Base-by-base conservation (phyloP, 2,888 invertebrate species). In the Sepioteuthis lessoniana region DNA sequence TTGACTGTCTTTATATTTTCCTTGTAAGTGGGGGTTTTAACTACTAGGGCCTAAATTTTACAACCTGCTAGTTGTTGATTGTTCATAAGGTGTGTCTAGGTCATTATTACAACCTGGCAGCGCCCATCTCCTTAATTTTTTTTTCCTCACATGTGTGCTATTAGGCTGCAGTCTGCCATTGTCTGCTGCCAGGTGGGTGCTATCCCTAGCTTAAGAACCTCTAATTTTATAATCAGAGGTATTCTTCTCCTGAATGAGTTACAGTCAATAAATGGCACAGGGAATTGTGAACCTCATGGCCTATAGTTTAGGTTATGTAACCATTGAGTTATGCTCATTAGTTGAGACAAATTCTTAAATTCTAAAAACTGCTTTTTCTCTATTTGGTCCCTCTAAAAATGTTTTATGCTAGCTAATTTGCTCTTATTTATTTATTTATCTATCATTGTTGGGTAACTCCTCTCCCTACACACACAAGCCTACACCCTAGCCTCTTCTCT, bases 101-200 rank as follows among this genome's bases (percentile, higher is more conserved):
- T 76, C n/a, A 76, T 35, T 76, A 76, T 76, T 76, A n/a, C 76
- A 76, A 76, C 76, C 76, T 76, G 76, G 76, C 76, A 76, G 76
- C 13, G 4, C 76, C 76, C 76, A 76, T 76, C 16, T 76, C 1
- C 76, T 76, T 4, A n/a, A 10, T n/a, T n/a, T 35, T 76, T 35
- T 76, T 35, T n/a, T 35, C n/a, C n/a, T 76, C 76, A n/a, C 76
- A 76, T 19, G n/a, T n/a, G 76, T 76, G 76, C 76, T 76, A 76
- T 76, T 76, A 76, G 76, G 76, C 76, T 76, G 76, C n/a, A 76
- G n/a, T 76, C 19, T 76, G 76, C 76, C 76, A 35, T 76, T 35
- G 76, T 16, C 76, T 76, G 76, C 76, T 76, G 76, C 76, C 76
- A 76, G 76, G 76, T 76, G 76, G 76, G 76, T 76, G 76, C 76